Evolutionary conservation across 2,888 invertebrate species (phyloP), one percentile per base, ranked within the genome.

Genomic region (Eupsilia transversa): DNA sequence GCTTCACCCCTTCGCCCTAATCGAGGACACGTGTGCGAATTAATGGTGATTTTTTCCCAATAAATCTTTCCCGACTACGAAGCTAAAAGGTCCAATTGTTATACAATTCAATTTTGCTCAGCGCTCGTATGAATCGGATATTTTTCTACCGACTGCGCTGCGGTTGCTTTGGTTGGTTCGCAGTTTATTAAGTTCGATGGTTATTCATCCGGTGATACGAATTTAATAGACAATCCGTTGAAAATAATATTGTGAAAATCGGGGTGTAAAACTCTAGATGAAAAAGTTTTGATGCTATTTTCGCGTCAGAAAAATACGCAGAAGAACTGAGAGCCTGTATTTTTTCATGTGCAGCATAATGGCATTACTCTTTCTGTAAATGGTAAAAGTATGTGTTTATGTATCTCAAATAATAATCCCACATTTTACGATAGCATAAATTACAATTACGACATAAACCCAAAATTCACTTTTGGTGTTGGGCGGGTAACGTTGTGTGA

Each of bases 21-120:
- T 95, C 93, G 93, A 89, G 91, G 93, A 94, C 96, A 96, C 95
- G 96, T 95, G 95, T 92, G 92, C 91, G 94, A 93, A 95, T 96
- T 95, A 94, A 94, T 94, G 93, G 90, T 88, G 90, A 94, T 94
- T 95, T 94, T 94, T 95, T 84, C 90, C 90, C 91, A 89, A 94
- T 93, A 93, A 92, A 92, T 91, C 91, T 87, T 86, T 73, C 59
- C 80, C 79, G 87, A 80, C 80, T 79, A 83, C 81, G 80, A 83
- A 88, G 87, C 91, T 89, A 91, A 91, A 92, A 90, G 89, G 89
- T 89, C 85, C 90, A 89, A 92, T 92, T 92, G 93, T 91, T 79
- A 84, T 80, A 86, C 72, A 86, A 86, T 85, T 86, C 79, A 85
- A 85, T 86, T 85, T 86, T 76, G 74, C 77, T 85, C 72, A 63